phyloP scores from a whole-genome alignment of 2,113 vertebrate species.

The Tursiops truncatus region DNA sequence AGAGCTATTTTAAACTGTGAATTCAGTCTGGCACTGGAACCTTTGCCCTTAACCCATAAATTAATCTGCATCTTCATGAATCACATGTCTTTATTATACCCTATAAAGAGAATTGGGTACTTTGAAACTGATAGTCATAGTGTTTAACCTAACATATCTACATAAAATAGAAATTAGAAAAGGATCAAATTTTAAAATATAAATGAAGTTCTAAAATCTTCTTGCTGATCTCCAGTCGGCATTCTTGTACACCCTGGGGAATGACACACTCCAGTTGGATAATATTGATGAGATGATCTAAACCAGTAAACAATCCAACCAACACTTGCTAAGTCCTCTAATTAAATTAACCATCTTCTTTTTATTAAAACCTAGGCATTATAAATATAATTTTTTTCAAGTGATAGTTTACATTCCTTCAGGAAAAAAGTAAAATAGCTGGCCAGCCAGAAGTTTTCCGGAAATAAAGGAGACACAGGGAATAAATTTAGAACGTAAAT shows the following conservation, averaged over 20 bases:
- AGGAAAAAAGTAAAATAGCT: neutral
- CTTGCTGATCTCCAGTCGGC: neutral
- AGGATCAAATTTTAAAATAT: neutral
- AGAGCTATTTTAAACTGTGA: neutral
- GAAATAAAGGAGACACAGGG: neutral
- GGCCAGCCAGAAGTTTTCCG: neutral
- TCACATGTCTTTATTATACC: neutral
- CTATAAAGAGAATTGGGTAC: neutral
- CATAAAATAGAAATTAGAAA: neutral
- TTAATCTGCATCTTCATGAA: neutral
- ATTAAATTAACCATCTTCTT: neutral
- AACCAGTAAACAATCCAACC: neutral
- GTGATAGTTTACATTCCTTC: neutral
- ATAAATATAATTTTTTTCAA: neutral
- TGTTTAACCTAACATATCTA: neutral
- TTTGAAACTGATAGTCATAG: neutral
- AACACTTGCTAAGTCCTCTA: neutral
- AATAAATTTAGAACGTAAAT: neutral
- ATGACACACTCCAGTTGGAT: neutral
- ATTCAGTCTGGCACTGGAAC: neutral
- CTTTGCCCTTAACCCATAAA: neutral
- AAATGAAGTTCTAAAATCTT: neutral
- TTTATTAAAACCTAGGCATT: neutral
- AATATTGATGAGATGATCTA: neutral
- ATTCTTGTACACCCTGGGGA: neutral